Conservation (phyloP, 1,140 invertebrate species). For the Pseudoatta argentina region DNA sequence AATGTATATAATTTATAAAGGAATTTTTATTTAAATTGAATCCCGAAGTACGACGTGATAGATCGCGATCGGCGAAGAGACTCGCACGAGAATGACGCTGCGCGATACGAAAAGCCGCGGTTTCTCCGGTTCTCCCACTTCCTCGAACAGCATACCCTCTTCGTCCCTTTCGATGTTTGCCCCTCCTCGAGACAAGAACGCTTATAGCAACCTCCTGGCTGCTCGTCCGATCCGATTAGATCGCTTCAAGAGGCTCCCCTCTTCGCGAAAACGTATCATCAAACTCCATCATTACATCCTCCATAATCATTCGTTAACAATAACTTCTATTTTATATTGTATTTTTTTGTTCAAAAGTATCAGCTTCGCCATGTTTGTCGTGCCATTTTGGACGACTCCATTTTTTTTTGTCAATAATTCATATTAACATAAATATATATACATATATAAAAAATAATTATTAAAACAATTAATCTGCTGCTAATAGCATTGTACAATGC, state of each 20-base stretch:
- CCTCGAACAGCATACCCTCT: conserved; percentile 8
- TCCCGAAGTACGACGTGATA: neutral
- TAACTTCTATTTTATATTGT: neutral
- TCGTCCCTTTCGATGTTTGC: conserved; percentile 62
- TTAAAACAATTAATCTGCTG: no score
- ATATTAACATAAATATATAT: no score
- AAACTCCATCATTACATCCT: conserved; percentile 57
- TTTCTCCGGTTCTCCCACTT: conserved; percentile 62
- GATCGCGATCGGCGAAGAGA: conserved; percentile 60
- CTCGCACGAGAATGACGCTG: conserved; percentile 76
- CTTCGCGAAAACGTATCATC: conserved; percentile 5
- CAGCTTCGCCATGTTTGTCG: neutral
- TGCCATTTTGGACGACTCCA: neutral
- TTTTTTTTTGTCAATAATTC: no score
- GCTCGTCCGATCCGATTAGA: conserved; percentile 31
- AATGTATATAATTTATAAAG: neutral
- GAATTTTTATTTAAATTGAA: neutral
- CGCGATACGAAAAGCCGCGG: conserved; percentile 58
- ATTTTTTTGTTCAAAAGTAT: neutral
- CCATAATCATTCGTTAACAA: neutral
- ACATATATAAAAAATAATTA: no score
- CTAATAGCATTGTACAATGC: neutral
- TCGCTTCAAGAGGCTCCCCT: neutral
- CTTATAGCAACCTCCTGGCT: conserved; percentile 14
- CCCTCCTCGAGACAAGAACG: neutral